phyloP scores from a whole-genome alignment of 2,888 invertebrate species.

The Brachypalpus laphriformis region DNA sequence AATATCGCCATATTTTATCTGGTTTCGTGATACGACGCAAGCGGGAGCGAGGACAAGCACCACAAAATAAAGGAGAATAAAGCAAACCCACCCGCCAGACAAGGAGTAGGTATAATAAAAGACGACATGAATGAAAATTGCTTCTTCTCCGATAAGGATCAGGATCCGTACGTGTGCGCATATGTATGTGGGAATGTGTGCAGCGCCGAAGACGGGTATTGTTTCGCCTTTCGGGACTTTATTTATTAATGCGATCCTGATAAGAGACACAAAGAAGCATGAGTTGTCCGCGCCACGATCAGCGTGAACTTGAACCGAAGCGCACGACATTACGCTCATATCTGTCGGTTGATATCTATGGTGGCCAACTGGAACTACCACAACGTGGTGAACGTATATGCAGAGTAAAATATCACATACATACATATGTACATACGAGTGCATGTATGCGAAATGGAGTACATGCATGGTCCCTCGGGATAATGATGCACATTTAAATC shows the following conservation, averaged over 20 bases:
- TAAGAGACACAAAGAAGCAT: slow-evolving; percentile 73
- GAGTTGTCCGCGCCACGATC: slow-evolving; percentile 75
- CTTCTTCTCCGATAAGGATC: slow-evolving; percentile 70
- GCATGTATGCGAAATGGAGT: not conserved
- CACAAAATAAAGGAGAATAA: slow-evolving; percentile 5
- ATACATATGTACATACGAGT: not conserved
- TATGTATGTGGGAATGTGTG: slow-evolving; percentile 14
- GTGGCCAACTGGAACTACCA: slow-evolving; percentile 43
- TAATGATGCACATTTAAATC: slow-evolving; percentile 18
- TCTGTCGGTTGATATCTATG: slow-evolving; percentile 56
- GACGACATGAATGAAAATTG: slow-evolving; percentile 74
- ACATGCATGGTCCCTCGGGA: not conserved
- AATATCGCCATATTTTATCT: slow-evolving; percentile 64
- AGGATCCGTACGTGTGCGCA: slow-evolving; percentile 55
- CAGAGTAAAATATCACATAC: too few species aligned
- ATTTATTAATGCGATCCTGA: slow-evolving; percentile 76
- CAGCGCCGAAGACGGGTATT: slow-evolving; percentile 57
- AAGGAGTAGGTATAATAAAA: slow-evolving; percentile 49
- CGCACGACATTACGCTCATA: slow-evolving; percentile 72
- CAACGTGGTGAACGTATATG: not conserved
- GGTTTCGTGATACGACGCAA: slow-evolving; percentile 32
- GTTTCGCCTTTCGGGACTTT: slow-evolving; percentile 73
- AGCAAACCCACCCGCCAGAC: slow-evolving; percentile 26
- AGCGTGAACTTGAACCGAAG: slow-evolving; percentile 75
- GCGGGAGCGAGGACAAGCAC: slow-evolving; percentile 23